Percentiles rank a stretch among this genome's conserved stretches.
Evolutionary conservation across 2,797 vertebrate species (phyloP).

Genomic region (Muraenolepis orangiensis): DNA sequence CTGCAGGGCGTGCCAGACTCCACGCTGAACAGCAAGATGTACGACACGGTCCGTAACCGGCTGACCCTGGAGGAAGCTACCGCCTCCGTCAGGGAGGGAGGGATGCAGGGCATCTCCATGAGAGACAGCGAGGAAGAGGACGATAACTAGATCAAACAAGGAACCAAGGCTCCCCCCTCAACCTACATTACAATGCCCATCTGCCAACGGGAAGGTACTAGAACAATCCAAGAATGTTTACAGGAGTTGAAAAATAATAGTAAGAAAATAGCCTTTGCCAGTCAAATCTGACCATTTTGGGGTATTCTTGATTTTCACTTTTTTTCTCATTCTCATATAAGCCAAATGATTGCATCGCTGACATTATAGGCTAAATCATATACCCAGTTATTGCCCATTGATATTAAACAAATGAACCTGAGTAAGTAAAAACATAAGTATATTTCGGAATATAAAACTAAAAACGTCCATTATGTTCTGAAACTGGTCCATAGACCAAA

Average conservation of each 20-base stretch:
- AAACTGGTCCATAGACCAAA: neutral
- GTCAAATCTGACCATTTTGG: neutral
- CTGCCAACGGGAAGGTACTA: neutral
- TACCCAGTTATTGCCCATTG: neutral
- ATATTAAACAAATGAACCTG: neutral
- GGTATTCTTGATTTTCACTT: neutral
- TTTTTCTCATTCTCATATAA: neutral
- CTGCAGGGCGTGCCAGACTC: constrained; percentile 98
- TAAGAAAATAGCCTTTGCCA: constrained; percentile 11
- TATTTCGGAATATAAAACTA: neutral
- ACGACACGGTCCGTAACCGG: constrained; percentile 94
- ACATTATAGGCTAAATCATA: neutral
- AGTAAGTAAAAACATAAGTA: neutral
- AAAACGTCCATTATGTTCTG: neutral
- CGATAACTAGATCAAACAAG: constrained; percentile 71
- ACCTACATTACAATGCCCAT: neutral
- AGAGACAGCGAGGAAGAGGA: constrained; percentile 96
- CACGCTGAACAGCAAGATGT: constrained; percentile 97
- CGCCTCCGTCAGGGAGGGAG: constrained; percentile 90
- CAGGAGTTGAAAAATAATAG: neutral
- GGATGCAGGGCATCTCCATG: constrained; percentile 97
- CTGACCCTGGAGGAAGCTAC: constrained; percentile 96
- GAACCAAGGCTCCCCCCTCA: neutral
- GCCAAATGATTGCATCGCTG: neutral
- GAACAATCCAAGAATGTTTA: constrained; percentile 21